Base-by-base conservation (phyloP, 1,140 invertebrate genomes). In the Anastrepha ludens region DNA sequence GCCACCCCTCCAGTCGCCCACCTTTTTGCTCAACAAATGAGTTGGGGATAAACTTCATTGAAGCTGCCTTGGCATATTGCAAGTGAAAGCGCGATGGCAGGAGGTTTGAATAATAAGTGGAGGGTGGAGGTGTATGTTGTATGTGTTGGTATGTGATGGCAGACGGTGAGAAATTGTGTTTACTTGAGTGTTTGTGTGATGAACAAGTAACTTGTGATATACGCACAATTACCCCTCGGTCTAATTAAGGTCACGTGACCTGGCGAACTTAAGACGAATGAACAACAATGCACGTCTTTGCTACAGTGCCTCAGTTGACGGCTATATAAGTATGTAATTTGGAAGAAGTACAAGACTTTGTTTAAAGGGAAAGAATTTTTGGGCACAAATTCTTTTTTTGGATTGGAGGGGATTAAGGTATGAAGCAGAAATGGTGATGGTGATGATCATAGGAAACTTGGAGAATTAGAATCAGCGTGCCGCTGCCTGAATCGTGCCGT, bases 241-340 rank as follows among this genome's bases (percentile, higher is more conserved):
- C 55, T 81, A 81, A 81, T 81, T 81, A 55, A 81, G 20, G 74
- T 81, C 74, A 81, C 74, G 74, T 81, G 74, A 81, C 74, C 74
- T 81, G 74, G 47, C 74, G 44, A 55, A 81, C 47, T 81, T 20
- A 55, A 81, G n/a, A 20, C 47, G 17, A 15, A 4, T 15, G 44
- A 47, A 50, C 20, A 81, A 81, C 44, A 55, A 81, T 50, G 17
- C 47, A 74, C 41, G 41, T 74, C 50, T 55, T 55, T 55, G 6
- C 50, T 55, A 55, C 50, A 55, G 6, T 29, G 29, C 29, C 29
- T 29, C 29, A 29, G 29, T 29, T 55, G 50, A 55, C 50, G 6
- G 50, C 50, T 29, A 29, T 29, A 55, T 6, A 55, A 55, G 50
- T 55, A 29, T 29, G 29, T 29, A 29, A 29, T 55, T 55, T 55